Evolutionary conservation across 2,888 invertebrate genomes (phyloP).

Genomic region (Tetramorium bicarinatum): DNA sequence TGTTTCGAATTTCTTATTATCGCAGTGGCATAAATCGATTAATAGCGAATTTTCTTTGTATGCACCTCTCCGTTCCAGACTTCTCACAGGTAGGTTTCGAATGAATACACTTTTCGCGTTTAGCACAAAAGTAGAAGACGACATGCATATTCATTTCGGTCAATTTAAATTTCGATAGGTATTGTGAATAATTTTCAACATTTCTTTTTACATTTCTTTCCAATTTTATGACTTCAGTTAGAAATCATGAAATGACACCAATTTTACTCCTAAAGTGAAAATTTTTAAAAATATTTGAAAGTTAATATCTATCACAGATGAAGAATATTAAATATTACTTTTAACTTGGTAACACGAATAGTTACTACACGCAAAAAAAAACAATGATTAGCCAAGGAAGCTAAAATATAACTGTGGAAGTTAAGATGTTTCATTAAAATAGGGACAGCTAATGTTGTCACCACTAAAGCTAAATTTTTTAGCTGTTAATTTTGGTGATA

Average conservation of each 20-base stretch:
- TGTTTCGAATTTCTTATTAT: constrained; percentile 55
- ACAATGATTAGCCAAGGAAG: too few relatives aligned
- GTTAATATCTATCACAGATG: background rate
- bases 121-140: background rate
- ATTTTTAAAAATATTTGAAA: background rate
- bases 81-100: background rate
- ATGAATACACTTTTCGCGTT: background rate
- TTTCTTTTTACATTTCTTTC: background rate
- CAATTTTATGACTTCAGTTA: background rate
- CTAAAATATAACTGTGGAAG: too few relatives aligned
- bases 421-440: too few relatives aligned
- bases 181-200: background rate
- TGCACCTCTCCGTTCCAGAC: background rate
- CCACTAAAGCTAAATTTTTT: too few relatives aligned
- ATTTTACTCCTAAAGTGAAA: background rate
- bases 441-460: too few relatives aligned
- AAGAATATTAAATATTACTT: background rate
- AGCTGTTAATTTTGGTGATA: too few relatives aligned
- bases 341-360: background rate
- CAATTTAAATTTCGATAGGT: background rate
- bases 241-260: background rate
- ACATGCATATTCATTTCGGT: background rate
- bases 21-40: constrained; percentile 43
- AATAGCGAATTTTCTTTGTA: constrained; percentile 1
- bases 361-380: background rate